Percentiles rank a stretch among this genome's conserved stretches.
phyloP scores from a whole-genome alignment of 2,797 vertebrate species.

The Typhlichthys eigenmanni region DNA sequence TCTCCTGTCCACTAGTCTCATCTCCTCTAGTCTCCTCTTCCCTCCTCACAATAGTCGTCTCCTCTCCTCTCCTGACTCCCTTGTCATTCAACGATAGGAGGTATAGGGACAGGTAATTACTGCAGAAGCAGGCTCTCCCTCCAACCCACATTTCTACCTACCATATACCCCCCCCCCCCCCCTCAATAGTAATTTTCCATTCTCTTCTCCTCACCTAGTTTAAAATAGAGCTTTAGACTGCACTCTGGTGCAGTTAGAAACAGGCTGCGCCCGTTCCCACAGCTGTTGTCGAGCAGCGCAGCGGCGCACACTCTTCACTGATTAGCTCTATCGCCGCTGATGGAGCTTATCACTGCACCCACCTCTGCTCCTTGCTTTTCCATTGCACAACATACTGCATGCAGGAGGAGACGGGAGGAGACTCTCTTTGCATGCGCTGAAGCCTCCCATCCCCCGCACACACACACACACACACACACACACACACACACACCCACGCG shows the following conservation, averaged over 20 bases:
- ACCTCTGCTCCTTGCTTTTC: constrained; percentile 45
- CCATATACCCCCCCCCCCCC: constrained; percentile 1
- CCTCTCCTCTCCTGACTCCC: constrained; percentile 27
- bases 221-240: constrained; percentile 8
- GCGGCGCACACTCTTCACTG: constrained; percentile 63
- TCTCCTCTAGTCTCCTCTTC: background rate
- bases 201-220: constrained; percentile 38
- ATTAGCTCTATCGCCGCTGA: constrained; percentile 70
- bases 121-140: constrained; percentile 13
- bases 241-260: constrained; percentile 26
- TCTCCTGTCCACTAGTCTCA: constrained; percentile 2
- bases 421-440: background rate
- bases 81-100: constrained; percentile 31
- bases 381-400: constrained; percentile 43
- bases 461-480: background rate
- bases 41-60: constrained; percentile 6
- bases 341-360: constrained; percentile 57
- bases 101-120: constrained; percentile 51
- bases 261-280: constrained; percentile 38
- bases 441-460: constrained; percentile 1
- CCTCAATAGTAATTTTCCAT: constrained; percentile 37
- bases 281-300: constrained; percentile 60
- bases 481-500: constrained; percentile 1
- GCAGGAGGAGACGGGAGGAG: constrained; percentile 14
- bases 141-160: constrained; percentile 7